Evolutionary conservation across 2,113 vertebrate genomes (phyloP), one percentile per base, ranked within the genome.

Genomic region (Capricornis sumatraensis): DNA sequence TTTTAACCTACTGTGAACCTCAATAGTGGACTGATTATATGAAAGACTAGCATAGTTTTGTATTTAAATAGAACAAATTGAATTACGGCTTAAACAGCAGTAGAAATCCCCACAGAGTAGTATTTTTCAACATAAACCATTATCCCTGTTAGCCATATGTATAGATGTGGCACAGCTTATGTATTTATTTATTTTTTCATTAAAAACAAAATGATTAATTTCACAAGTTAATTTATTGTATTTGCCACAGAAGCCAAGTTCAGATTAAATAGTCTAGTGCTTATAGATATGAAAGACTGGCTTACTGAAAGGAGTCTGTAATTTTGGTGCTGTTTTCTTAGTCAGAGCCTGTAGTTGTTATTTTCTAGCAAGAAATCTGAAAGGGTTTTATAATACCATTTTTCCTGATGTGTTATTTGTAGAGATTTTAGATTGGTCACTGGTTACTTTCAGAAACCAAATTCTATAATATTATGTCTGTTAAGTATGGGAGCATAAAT

Each of bases 191-290:
- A 17, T 79, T 55, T 98, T 99, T 99, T 98, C 98, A 99, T 99
- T 99, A 98, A 98, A 98, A 98, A 98, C 97, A 99, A 98, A 99
- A 98, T 98, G 30, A 99, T 99, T 99, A 99, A 99, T 99, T 99
- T 98, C 97, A 98, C 96, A 98, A 98, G 98, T 98, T 98, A 98
- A 99, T 99, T 98, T 99, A 98, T 98, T 98, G 97, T 98, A 89
- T 97, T 98, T 43, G 52, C 98, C 98, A 97, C 94, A 98, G 79
- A 85, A 98, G 74, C 57, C 96, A 99, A 98, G 98, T 97, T 98
- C 97, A 99, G 99, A 98, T 98, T 99, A 99, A 99, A 98, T 98
- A 98, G 97, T 98, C 87, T 97, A 97, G 97, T 98, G 96, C 97
- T 98, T 96, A 97, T 96, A 98, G 96, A 98, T 98, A 98, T 98